Evolutionary conservation across 2,797 vertebrate species (phyloP).

Genomic region (Parauchenoglanis ngamensis): DNA sequence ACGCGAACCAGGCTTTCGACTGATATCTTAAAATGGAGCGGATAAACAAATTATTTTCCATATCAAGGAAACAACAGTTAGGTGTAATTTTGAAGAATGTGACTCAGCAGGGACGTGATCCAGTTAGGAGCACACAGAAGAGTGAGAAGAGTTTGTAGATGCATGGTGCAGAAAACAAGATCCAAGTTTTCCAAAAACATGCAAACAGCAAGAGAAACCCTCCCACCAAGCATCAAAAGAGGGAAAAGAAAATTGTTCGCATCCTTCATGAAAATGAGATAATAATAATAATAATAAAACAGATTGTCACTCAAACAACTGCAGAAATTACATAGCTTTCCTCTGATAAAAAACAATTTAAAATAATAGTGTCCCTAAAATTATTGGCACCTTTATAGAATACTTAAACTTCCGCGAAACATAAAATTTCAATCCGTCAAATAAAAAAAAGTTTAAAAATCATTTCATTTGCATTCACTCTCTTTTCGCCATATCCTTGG

Average conservation of each 20-base stretch:
- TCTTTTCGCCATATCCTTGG: no score
- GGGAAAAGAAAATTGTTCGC: background rate
- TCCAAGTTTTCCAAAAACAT: background rate
- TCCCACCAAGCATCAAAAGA: background rate
- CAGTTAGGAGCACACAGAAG: background rate
- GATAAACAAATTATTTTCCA: conserved; percentile 33
- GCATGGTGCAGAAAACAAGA: background rate
- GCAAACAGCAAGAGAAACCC: background rate
- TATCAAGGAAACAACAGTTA: background rate
- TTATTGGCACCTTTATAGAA: background rate
- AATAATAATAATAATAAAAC: background rate
- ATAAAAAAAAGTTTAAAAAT: background rate
- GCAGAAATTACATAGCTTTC: background rate
- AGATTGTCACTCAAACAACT: background rate
- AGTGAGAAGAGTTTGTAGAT: background rate
- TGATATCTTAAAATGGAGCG: conserved; percentile 27
- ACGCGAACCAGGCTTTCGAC: background rate
- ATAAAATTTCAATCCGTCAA: background rate
- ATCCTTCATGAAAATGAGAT: background rate
- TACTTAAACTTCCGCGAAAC: background rate
- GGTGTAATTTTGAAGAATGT: background rate
- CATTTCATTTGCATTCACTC: background rate
- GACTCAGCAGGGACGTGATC: conserved; percentile 18
- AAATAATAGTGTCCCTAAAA: background rate
- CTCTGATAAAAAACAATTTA: background rate